Evolutionary conservation across 1,140 invertebrate genomes (phyloP).

Genomic region (Drosophila setifemur): DNA sequence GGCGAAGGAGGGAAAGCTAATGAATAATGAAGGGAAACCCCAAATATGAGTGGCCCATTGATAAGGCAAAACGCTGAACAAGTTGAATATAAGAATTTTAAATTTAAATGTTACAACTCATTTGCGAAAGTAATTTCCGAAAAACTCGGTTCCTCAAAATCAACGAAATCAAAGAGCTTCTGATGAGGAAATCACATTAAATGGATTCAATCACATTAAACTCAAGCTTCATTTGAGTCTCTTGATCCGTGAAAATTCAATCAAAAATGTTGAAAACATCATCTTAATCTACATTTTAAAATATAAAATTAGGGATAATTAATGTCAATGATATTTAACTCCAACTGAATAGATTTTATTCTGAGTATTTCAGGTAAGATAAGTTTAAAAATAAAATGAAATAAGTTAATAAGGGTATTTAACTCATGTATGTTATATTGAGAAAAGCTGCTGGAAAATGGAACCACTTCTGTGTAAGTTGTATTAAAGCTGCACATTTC

Average conservation of each 20-base stretch:
- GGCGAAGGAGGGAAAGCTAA: slow-evolving; percentile 1
- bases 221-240: neutral
- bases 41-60: slow-evolving; percentile 9
- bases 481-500: too few relatives aligned
- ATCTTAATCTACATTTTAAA: too few relatives aligned
- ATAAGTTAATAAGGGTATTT: too few relatives aligned
- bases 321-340: too few relatives aligned
- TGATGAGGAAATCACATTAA: neutral
- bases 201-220: neutral
- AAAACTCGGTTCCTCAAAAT: neutral
- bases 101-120: neutral
- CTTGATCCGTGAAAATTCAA: neutral
- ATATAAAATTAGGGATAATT: too few relatives aligned
- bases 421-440: too few relatives aligned
- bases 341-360: too few relatives aligned
- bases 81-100: neutral
- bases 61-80: neutral
- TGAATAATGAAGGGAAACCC: slow-evolving; percentile 6
- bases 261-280: too few relatives aligned
- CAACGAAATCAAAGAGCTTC: neutral
- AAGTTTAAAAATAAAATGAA: too few relatives aligned
- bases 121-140: neutral
- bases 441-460: too few relatives aligned
- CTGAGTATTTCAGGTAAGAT: too few relatives aligned
- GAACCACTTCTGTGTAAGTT: too few relatives aligned